Conservation (phyloP, 2,888 invertebrate species). For the Tridacna crocea region DNA sequence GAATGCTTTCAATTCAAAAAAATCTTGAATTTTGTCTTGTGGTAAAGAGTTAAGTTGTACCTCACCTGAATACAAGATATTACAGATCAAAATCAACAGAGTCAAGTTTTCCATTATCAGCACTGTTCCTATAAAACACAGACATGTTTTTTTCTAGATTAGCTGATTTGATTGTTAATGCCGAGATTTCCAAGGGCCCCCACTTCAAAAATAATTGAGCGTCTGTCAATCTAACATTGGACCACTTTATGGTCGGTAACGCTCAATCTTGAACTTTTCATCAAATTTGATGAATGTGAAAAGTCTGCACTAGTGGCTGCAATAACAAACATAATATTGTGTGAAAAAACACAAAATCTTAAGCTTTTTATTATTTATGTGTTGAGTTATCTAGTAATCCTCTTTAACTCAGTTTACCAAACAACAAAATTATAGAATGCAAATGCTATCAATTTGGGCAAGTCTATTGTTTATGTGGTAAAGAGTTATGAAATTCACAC, state of each 20-base stretch:
- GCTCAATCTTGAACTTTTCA: slow-evolving; percentile 40
- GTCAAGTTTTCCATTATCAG: neutral
- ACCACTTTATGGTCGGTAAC: slow-evolving; percentile 27
- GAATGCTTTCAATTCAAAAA: too few species aligned
- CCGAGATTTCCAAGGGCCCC: slow-evolving; percentile 33
- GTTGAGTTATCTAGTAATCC: neutral
- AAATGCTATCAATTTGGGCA: too few species aligned
- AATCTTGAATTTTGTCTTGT: too few species aligned
- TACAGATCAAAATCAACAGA: too few species aligned
- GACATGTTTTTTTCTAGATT: slow-evolving; percentile 30
- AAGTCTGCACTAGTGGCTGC: neutral
- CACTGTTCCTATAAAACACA: slow-evolving; percentile 27
- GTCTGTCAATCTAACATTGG: slow-evolving; percentile 27
- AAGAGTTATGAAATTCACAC: too few species aligned
- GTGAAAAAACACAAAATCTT: slow-evolving; percentile 17
- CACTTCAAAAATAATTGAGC: slow-evolving; percentile 44
- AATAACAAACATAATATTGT: slow-evolving; percentile 25
- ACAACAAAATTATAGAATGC: too few species aligned
- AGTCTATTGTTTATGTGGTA: too few species aligned
- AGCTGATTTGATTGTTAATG: slow-evolving; percentile 30
- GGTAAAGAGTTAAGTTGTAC: too few species aligned
- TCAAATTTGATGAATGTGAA: slow-evolving; percentile 57
- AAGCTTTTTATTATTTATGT: neutral
- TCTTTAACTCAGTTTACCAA: too few species aligned
- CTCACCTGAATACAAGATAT: too few species aligned